Conservation (phyloP, 2,888 invertebrate genomes). For the Habrosyne pyritoides region DNA sequence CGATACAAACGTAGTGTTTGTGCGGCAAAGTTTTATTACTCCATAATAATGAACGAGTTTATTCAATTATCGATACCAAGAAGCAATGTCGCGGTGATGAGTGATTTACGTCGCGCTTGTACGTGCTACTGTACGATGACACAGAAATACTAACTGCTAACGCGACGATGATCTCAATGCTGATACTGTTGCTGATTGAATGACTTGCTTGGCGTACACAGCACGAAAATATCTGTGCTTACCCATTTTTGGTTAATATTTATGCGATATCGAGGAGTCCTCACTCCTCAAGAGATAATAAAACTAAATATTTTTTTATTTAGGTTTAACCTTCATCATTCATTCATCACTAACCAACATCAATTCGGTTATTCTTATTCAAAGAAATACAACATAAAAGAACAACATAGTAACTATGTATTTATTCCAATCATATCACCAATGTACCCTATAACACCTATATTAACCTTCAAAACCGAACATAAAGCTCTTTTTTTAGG, state of each 20-base stretch:
- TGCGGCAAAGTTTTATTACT: constrained; percentile 68
- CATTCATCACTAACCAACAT: no score
- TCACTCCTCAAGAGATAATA: no score
- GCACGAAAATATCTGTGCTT: not conserved
- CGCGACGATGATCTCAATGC: constrained; percentile 26
- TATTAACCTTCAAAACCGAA: not conserved
- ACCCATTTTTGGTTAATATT: not conserved
- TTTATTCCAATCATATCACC: no score
- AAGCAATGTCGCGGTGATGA: constrained; percentile 68
- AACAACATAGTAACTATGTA: no score
- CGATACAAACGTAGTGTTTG: constrained; percentile 69
- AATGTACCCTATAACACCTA: no score
- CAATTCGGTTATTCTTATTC: no score
- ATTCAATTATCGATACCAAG: constrained; percentile 77
- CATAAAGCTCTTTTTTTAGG: no score
- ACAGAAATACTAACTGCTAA: constrained; percentile 1
- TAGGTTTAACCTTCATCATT: no score
- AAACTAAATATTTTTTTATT: no score
- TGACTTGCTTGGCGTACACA: not conserved
- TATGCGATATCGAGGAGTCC: no score
- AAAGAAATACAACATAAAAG: no score
- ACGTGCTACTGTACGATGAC: constrained; percentile 35
- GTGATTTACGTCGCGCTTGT: constrained; percentile 59
- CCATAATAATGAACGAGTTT: constrained; percentile 77
- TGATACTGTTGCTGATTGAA: constrained; percentile 12